phyloP scores from a whole-genome alignment of 1,140 invertebrate species.

The Ceratosolen solmsi region DNA sequence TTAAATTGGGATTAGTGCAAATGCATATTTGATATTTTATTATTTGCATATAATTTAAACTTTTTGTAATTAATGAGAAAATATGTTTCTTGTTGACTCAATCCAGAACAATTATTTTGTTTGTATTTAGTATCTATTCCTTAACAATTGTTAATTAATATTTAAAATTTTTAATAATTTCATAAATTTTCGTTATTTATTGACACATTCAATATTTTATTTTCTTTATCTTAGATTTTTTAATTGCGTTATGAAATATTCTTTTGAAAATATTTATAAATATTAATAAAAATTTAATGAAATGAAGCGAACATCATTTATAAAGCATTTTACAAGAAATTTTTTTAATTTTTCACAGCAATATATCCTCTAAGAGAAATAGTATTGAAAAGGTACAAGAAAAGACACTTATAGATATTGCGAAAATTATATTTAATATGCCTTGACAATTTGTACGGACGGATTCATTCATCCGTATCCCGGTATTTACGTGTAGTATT shows the following conservation, averaged over 20 bases:
- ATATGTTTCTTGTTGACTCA: not conserved
- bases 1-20: not conserved
- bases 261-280: not conserved
- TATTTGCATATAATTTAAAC: not conserved
- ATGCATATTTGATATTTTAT: not conserved
- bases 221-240: not conserved
- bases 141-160: not conserved
- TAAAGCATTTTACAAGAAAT: not conserved
- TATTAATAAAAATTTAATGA: not conserved
- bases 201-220: not conserved
- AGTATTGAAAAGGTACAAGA: not conserved
- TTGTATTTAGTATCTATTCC: not conserved
- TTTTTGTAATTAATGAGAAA: not conserved
- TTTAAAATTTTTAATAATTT: not conserved
- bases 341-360: not conserved
- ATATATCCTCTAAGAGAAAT: not conserved
- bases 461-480: constrained; percentile 43
- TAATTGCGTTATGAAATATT: not conserved
- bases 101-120: not conserved
- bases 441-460: constrained; percentile 39
- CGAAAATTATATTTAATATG: not conserved
- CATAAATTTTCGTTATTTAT: not conserved
- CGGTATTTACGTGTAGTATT: constrained; percentile 66
- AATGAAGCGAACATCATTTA: not conserved
- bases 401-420: not conserved